Conservation (phyloP, 2,797 vertebrate genomes). For the Sylvia borin region DNA sequence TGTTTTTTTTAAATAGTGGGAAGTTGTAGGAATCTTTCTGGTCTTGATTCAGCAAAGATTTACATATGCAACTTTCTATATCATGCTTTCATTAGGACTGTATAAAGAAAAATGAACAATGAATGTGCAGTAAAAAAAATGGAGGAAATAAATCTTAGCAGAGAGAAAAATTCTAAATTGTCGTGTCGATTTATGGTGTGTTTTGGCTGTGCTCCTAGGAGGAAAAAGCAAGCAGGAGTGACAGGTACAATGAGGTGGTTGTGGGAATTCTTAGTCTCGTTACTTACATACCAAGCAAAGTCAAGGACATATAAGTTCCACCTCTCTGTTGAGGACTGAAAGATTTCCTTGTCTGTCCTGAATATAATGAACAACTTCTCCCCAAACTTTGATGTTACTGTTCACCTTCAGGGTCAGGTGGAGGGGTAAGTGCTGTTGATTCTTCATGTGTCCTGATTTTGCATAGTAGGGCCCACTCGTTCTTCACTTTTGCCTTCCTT, state of each 20-base stretch:
- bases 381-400: background rate
- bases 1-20: background rate
- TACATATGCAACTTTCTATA: background rate
- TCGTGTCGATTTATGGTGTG: background rate
- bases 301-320: background rate
- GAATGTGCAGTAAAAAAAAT: background rate
- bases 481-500: background rate
- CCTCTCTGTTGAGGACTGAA: background rate
- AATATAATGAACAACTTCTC: background rate
- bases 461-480: background rate
- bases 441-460: background rate
- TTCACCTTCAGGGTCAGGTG: background rate
- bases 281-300: background rate
- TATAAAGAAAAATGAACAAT: background rate
- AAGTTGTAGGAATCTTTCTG: background rate
- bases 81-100: background rate
- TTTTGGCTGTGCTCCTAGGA: background rate
- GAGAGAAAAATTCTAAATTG: background rate
- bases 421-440: background rate
- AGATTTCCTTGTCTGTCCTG: background rate
- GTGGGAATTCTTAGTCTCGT: background rate
- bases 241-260: background rate
- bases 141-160: background rate
- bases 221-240: background rate
- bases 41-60: background rate